A percentile compares a stretch with the other conserved stretches of the same genome.
phyloP scores from a whole-genome alignment of 1,140 invertebrate genomes.

The Drosophila kurseongensis region DNA sequence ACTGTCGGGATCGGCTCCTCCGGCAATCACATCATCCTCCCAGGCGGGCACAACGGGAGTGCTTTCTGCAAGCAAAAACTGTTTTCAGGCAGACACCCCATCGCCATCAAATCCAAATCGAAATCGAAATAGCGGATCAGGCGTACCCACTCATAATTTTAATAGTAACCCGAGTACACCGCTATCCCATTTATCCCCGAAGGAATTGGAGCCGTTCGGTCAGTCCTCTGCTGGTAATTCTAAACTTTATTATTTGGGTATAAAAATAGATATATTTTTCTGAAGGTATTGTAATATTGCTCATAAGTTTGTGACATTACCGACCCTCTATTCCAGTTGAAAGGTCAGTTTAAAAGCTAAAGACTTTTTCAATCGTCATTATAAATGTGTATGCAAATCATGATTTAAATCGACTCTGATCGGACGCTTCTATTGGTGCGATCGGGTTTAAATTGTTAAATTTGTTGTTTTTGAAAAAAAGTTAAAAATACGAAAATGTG shows the following conservation, averaged over 20 bases:
- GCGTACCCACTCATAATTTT: slow-evolving; percentile 53
- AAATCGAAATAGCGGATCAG: slow-evolving; percentile 39
- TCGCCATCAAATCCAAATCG: slow-evolving; percentile 74
- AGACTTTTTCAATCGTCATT: too few species aligned
- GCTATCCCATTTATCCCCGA: slow-evolving; percentile 87
- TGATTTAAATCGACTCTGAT: too few species aligned
- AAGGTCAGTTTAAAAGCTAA: too few species aligned
- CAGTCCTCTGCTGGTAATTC: slow-evolving; percentile 46
- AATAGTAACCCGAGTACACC: slow-evolving; percentile 90
- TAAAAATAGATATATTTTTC: too few species aligned
- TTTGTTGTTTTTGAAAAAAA: too few species aligned
- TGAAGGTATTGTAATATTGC: too few species aligned
- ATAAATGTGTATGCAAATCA: too few species aligned
- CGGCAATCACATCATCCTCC: slow-evolving; percentile 15
- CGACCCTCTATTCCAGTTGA: too few species aligned
- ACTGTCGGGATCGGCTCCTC: slow-evolving; percentile 8
- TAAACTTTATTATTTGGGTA: neutral
- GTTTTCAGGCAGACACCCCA: slow-evolving; percentile 54
- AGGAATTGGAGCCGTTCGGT: slow-evolving; percentile 73
- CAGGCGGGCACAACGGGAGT: slow-evolving; percentile 5
- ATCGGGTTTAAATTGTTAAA: too few species aligned
- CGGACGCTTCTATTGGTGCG: too few species aligned
- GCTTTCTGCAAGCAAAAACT: slow-evolving; percentile 43
- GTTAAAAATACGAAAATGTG: too few species aligned
- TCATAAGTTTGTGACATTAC: too few species aligned